Base-by-base conservation (phyloP, 2,888 invertebrate species). In the Leptarthrus brevirostris region DNA sequence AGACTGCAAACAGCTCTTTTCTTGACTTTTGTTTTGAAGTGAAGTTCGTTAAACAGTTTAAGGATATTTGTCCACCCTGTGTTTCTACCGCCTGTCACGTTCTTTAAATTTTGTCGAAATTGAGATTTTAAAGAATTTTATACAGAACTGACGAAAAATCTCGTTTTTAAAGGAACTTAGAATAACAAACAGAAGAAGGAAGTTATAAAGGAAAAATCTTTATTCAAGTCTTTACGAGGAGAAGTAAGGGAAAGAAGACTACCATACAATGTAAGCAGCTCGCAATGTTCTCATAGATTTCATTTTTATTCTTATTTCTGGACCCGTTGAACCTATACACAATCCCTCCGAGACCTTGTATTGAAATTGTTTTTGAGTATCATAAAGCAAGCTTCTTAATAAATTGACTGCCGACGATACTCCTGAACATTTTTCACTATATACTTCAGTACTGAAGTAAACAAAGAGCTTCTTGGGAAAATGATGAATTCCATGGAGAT, bases 111-210 rank as follows among this genome's bases (percentile, higher is more conserved):
- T 56, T 30, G 30, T 24, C 30, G 56, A 56, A 56, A 30, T 56
- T 56, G 56, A 56, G 56, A 56, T 56, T 56, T 56, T 30, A 56
- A 16, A 30, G 26, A 56, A 24, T 30, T 56, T 16, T 16, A 26
- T 14, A 26, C 10, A 16, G 34, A 26, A 24, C 16, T 30, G 30
- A 26, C n/a, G 30, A 24, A 56, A 56, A 56, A 3, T 56, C 26
- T 26, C 14, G 56, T 10, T 30, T 34, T 22, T 56, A 30, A 12
- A 12, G 56, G 16, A 56, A 30, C 26, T 56, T 26, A 1, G 14
- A 24, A 30, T n/a, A 24, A 56, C 10, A 56, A 12, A 30, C 22
- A 56, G 16, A 16, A 16, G 8, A 4, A 14, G 54, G 16, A 24
- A 56, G 26, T 56, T 5, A 30, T 14, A 54, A 54, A 30, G 14